Base-by-base conservation (phyloP, 92 coral and sea anemone species). In the Palythoa grandiflora region DNA sequence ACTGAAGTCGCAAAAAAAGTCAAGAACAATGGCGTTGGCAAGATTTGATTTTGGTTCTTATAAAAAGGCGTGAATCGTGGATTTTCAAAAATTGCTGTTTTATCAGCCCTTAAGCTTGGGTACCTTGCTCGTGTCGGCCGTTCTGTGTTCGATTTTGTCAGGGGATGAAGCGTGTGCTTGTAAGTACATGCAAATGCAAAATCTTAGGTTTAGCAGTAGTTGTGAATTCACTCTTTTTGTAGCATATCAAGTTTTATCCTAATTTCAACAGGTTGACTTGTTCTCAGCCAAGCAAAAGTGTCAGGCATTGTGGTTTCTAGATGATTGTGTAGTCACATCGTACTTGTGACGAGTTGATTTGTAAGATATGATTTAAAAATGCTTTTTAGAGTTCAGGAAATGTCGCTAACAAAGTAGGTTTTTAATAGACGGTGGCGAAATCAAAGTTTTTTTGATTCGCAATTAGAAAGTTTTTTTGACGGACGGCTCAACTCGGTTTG, bases 231-330 rank as follows among this genome's bases (percentile, higher is more conserved):
- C 5, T 8, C 53, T 59, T 60, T 36, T 40, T 35, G 52, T 63
- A 36, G 59, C 83, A 15, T 77, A 52, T 76, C 61, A 77, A 75
- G 12, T 77, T 77, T 38, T 68, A 13, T 48, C 47, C 74, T 19
- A 2, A 19, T 14, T 65, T 68, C 59, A 81, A 65, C 35, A 13
- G 74, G 86, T 38, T 81, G 75, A 68, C 59, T 81, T 79, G 72
- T 61, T 60, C 51, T n/a, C 60, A 20, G 40, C 60, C 17, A 9
- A 47, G 44, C n/a, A 66, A 47, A 20, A 44, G 21, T 35, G 13
- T 54, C 6, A 3, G 53, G 70, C 20, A n/a, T 0, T n/a, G 37
- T n/a, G 2, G 6, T 63, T 17, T 44, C 2, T 36, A 10, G 35
- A 44, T 1, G 35, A 7, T 6, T 15, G 19, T 9, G 3, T 73